phyloP scores from a whole-genome alignment of 2,113 vertebrate genomes.

The Isichthys henryi region DNA sequence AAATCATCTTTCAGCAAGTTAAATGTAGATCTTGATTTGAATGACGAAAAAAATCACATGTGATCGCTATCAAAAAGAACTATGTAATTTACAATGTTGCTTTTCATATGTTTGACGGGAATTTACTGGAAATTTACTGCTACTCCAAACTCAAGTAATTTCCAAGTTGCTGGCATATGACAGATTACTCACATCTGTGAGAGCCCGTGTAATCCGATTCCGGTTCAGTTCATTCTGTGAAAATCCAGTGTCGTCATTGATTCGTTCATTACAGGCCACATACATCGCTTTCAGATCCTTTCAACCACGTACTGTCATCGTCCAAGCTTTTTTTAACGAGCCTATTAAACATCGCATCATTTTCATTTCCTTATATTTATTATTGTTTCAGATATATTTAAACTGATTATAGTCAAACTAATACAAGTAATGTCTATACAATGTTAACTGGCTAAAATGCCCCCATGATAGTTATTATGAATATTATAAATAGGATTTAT shows the following conservation, averaged over 20 bases:
- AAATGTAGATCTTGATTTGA: background rate
- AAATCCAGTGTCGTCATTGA: constrained; percentile 61
- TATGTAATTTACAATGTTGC: background rate
- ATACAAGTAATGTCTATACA: background rate
- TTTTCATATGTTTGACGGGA: background rate
- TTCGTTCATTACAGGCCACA: constrained; percentile 42
- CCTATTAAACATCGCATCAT: background rate
- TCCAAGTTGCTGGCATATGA: constrained; percentile 49
- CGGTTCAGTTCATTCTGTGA: constrained; percentile 57
- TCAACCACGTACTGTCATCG: constrained; percentile 19
- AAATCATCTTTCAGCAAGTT: background rate
- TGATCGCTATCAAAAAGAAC: background rate
- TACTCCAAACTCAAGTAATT: constrained; percentile 35
- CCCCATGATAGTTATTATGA: background rate
- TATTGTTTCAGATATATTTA: background rate
- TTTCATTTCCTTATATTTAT: background rate
- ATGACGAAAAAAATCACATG: background rate
- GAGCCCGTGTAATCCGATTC: constrained; percentile 63
- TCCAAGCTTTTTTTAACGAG: background rate
- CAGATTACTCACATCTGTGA: constrained; percentile 62
- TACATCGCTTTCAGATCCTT: constrained; percentile 38
- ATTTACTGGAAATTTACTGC: background rate
- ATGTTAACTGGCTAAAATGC: background rate
- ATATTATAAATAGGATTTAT: background rate
- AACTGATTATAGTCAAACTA: background rate